Evolutionary conservation across 1,140 invertebrate genomes (phyloP), one percentile per base, ranked within the genome.

Genomic region (Hyles euphorbiae): DNA sequence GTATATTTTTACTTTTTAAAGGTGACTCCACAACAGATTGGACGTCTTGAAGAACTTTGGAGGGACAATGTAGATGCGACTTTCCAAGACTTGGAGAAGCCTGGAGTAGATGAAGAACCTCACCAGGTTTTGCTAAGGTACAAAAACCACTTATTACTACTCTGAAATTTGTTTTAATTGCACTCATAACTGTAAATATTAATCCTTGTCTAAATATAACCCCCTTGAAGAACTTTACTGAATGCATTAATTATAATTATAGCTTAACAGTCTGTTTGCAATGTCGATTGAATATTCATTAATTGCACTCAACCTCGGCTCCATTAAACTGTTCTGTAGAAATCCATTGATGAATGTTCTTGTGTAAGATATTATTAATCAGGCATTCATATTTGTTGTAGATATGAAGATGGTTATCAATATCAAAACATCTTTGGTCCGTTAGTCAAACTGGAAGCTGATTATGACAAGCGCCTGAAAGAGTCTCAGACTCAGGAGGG

Each of bases 341-440:
- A 40, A 40, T 40, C 36, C 36, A 40, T 40, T 40, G 36, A 40
- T 40, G 36, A 40, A 40, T 40, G 8, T 8, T 40, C 8, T 5
- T 40, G 36, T 40, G 36, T 40, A 8, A 40, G 8, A 40, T 40
- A 22, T 40, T 5, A 40, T 40, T 40, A 40, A 40, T 40, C 36
- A 54, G 11, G 47, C 3, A 47, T 52, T 51, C 32, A 58, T 61
- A 53, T 55, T 57, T 56, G 49, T 78, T 71, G 10, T 61, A 90
- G 89, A 75, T 99, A 99, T 81, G 98, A 99, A 89, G 98, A 99
- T 91, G 98, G 98, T 5, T 99, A 98, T 84, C 98, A 99, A 81
- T 99, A 99, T 82, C 97, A 98, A 84, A 99, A 99, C 78, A 98
- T 99, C 47, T 99, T 99, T 91, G 97, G 97, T 0, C 98, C 98